Conservation (phyloP, 1,140 invertebrate genomes). For the Ooceraea biroi region DNA sequence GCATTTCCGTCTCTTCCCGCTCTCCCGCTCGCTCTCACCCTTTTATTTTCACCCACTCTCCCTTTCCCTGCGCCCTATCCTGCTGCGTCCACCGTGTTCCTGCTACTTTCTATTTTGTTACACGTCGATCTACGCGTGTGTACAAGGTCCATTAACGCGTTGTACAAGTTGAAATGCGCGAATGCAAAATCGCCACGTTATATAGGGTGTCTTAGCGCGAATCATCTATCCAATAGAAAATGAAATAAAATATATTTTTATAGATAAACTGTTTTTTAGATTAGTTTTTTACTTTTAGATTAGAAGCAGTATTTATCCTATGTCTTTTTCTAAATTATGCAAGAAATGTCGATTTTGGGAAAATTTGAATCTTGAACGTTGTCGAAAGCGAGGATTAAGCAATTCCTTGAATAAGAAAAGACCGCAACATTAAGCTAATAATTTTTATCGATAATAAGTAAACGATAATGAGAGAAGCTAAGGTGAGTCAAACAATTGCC, state of each 20-base stretch:
- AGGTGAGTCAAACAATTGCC: not conserved
- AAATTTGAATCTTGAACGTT: not conserved
- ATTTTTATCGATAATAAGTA: not conserved
- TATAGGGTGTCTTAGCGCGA: not conserved
- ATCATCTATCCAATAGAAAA: not conserved
- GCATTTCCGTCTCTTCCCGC: slow-evolving; percentile 44
- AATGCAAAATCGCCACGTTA: slow-evolving; percentile 15
- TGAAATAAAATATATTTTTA: no score
- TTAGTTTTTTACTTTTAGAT: not conserved
- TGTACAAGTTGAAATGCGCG: not conserved
- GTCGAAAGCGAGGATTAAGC: not conserved
- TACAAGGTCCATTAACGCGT: slow-evolving; percentile 42
- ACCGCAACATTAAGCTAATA: not conserved
- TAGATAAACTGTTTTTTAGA: no score
- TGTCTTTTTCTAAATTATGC: not conserved
- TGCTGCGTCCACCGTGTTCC: slow-evolving; percentile 11
- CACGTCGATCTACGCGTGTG: slow-evolving; percentile 19
- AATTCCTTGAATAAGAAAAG: not conserved
- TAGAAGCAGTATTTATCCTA: not conserved
- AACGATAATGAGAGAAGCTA: not conserved
- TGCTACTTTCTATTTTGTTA: slow-evolving; percentile 74
- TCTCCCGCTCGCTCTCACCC: slow-evolving; percentile 52
- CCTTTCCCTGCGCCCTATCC: slow-evolving; percentile 49
- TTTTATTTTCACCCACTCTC: slow-evolving; percentile 63
- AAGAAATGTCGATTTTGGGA: no score